Conservation (phyloP, 2,113 vertebrate species). For the Aptenodytes patagonicus region DNA sequence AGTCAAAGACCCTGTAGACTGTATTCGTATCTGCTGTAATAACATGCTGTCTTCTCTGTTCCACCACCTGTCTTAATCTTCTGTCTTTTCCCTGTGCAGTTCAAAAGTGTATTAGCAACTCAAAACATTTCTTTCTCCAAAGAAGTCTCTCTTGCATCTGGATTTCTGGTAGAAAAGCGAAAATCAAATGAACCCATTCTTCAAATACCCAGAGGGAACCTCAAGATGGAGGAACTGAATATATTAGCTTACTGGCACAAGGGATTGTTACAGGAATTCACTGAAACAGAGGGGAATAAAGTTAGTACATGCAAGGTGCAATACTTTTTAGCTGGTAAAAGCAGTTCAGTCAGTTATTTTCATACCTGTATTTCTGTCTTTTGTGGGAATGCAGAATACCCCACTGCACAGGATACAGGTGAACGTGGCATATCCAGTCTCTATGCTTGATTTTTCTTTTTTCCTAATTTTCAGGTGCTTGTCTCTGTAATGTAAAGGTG, state of each 20-base stretch:
- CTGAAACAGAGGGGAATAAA: background rate
- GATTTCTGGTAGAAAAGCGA: background rate
- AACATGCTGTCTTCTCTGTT: background rate
- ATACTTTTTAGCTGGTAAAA: background rate
- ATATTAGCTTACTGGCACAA: background rate
- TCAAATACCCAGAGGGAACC: background rate
- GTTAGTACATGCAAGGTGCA: background rate
- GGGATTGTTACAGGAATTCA: background rate
- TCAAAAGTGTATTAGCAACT: background rate
- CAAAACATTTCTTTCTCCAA: background rate
- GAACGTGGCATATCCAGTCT: background rate
- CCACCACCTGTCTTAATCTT: background rate
- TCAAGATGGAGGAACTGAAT: background rate
- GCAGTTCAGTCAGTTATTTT: background rate
- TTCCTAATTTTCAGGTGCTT: background rate
- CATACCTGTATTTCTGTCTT: background rate
- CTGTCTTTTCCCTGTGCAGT: background rate
- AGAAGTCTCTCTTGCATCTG: background rate
- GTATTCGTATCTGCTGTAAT: fast-evolving
- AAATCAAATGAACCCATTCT: background rate
- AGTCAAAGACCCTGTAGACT: background rate
- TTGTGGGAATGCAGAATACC: background rate
- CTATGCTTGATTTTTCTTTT: background rate
- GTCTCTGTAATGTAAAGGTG: background rate
- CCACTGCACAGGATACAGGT: fast-evolving